phyloP scores from a whole-genome alignment of 2,113 vertebrate genomes.

The Cavia porcellus region DNA sequence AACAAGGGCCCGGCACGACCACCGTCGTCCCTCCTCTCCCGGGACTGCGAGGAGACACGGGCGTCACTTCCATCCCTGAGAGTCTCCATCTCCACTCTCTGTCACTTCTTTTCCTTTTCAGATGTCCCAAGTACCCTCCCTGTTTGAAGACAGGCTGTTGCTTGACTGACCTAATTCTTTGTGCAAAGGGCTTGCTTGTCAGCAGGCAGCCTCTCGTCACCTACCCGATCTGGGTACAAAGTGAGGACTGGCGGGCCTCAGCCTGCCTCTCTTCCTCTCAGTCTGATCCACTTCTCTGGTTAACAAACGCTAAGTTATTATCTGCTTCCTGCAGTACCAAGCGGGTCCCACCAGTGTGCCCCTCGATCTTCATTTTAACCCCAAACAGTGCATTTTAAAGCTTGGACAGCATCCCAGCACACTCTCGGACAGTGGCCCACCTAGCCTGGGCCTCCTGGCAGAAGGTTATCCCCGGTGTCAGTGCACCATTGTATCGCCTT shows the following conservation, averaged over 20 bases:
- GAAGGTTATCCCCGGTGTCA: neutral
- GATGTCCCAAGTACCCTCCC: neutral
- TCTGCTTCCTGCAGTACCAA: neutral
- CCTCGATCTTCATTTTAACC: neutral
- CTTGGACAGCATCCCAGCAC: no score
- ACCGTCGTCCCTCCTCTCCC: neutral
- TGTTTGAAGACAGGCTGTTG: neutral
- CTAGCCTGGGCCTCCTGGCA: neutral
- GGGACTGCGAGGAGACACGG: neutral
- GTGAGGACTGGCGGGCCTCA: rapidly evolving
- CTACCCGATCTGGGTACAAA: neutral
- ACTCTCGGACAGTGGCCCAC: neutral
- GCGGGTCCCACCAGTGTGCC: no score
- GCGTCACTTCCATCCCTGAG: neutral
- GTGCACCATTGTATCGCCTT: neutral
- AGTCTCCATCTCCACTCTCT: no score
- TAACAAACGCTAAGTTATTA: neutral
- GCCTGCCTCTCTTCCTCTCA: neutral
- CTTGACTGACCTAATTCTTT: neutral
- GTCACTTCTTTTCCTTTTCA: neutral
- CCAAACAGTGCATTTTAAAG: neutral
- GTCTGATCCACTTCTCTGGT: no score
- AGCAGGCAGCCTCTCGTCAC: no score
- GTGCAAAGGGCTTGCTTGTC: no score
- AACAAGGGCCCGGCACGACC: no score